Evolutionary conservation across 2,888 invertebrate genomes (phyloP).

Genomic region (Aphodius granarius): DNA sequence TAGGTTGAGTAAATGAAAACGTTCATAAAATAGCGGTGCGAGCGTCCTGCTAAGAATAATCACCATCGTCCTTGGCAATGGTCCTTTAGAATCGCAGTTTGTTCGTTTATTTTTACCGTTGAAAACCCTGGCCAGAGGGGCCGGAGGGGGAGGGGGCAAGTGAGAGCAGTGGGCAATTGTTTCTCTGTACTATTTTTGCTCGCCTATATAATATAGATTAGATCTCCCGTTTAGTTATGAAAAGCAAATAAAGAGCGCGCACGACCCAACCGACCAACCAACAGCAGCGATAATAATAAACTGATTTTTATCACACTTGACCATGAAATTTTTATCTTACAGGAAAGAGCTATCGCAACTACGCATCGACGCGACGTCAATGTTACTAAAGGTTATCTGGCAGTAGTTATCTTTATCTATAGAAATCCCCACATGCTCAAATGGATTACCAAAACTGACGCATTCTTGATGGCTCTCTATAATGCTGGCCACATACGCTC

Average conservation of each 20-base stretch:
- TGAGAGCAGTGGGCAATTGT: not conserved
- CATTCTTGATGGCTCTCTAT: too few relatives aligned
- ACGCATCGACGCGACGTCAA: not conserved
- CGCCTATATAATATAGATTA: not conserved
- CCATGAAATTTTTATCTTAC: constrained; percentile 28
- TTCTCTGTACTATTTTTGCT: not conserved
- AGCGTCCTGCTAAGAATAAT: not conserved
- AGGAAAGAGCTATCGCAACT: constrained; percentile 16
- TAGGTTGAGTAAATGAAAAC: too few relatives aligned
- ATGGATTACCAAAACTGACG: not conserved
- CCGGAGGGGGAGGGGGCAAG: not conserved
- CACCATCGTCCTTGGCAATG: constrained; percentile 15
- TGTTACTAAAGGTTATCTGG: not conserved
- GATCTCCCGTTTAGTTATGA: not conserved
- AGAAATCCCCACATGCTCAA: not conserved
- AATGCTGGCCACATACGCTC: too few relatives aligned
- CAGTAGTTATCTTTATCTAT: not conserved
- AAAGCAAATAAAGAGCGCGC: not conserved
- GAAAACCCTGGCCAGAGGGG: not conserved
- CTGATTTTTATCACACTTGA: constrained; percentile 26
- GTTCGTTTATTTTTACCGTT: constrained; percentile 12
- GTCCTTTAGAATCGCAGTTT: constrained; percentile 11
- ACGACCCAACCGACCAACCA: not conserved
- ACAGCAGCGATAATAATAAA: not conserved
- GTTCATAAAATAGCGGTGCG: not conserved